Evolutionary conservation across 1,140 invertebrate genomes (phyloP), one percentile per base, ranked within the genome.

Genomic region (Lethocerus indicus): DNA sequence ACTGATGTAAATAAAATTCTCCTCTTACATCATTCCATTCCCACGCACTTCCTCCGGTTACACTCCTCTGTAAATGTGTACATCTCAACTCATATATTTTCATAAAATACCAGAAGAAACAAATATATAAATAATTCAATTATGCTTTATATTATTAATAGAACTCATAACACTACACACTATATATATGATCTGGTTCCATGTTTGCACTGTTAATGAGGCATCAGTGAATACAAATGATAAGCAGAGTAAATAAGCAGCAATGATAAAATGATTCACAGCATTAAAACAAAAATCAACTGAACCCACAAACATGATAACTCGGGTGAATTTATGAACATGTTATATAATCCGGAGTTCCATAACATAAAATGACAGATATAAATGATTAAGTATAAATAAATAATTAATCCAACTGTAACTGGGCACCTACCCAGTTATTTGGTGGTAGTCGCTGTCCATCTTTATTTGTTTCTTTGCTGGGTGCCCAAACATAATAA

Each of bases 401-500:
- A 32, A 32, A 9, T 32, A 32, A 32, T 32, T 32, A 32, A 32
- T 9, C 45, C 24, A 20, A 18, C 18, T 18, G 51, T 1, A 47
- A 13, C 7, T 32, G 16, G 16, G 9, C 16, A 9, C 16, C 9
- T 12, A 73, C 66, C 76, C 76, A 79, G 56, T 79, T 78, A 50
- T 75, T 78, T 18, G 71, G 73, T 5, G 65, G 65, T 5, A 48
- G 2, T 24, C 12, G 44, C 14, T 14, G 49, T 14, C 45, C 60
- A 7, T 64, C 63, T 54, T 70, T 63, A n/a, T 64, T 47, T 55
- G 70, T 62, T 5, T 66, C 51, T 50, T 69, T 66, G 0, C 73
- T 73, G 59, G 78, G 72, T 39, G 67, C 65, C 82, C 87, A 90
- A 28, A 87, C 64, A 57, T 87, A 91, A 64, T 78, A 91, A 54